phyloP scores from a whole-genome alignment of 2,888 invertebrate genomes.

The Erannis defoliaria region DNA sequence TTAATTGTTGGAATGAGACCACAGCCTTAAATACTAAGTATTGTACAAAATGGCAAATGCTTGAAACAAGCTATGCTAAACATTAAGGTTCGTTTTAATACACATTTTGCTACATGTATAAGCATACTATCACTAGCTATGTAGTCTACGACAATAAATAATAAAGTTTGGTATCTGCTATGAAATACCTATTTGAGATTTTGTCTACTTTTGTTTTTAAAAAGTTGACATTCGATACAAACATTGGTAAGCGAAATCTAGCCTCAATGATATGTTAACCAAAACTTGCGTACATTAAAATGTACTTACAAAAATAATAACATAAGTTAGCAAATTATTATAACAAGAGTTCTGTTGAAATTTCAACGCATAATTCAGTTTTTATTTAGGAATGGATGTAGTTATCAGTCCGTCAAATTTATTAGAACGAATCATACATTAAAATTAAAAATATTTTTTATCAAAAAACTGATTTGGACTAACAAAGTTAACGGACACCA shows the following conservation, averaged over 20 bases:
- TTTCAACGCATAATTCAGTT: neutral
- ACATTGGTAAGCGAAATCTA: slow-evolving; percentile 21
- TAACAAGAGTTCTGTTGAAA: neutral
- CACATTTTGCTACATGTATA: neutral
- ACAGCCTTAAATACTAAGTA: slow-evolving; percentile 1
- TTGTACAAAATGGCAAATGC: slow-evolving; percentile 11
- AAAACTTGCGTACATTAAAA: slow-evolving; percentile 1
- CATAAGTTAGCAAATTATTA: slow-evolving; percentile 6
- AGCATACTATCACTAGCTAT: neutral
- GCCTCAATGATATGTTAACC: slow-evolving; percentile 10
- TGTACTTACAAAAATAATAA: slow-evolving; percentile 10
- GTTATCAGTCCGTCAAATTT: slow-evolving; percentile 18
- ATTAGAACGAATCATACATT: neutral
- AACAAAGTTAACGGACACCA: slow-evolving; percentile 17
- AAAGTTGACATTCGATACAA: slow-evolving; percentile 14
- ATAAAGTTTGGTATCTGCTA: slow-evolving; percentile 13
- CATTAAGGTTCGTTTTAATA: neutral
- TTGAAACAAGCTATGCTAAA: slow-evolving; percentile 5
- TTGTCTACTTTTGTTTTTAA: slow-evolving; percentile 7
- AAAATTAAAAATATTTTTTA: neutral
- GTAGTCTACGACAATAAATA: neutral
- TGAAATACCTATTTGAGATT: slow-evolving; percentile 14
- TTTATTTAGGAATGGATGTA: neutral
- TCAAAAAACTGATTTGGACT: neutral
- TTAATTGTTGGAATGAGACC: slow-evolving; percentile 26